Percentiles rank a stretch among this genome's conserved stretches.
phyloP scores from a whole-genome alignment of 1,140 invertebrate genomes.

The Leptopilina boulardi region DNA sequence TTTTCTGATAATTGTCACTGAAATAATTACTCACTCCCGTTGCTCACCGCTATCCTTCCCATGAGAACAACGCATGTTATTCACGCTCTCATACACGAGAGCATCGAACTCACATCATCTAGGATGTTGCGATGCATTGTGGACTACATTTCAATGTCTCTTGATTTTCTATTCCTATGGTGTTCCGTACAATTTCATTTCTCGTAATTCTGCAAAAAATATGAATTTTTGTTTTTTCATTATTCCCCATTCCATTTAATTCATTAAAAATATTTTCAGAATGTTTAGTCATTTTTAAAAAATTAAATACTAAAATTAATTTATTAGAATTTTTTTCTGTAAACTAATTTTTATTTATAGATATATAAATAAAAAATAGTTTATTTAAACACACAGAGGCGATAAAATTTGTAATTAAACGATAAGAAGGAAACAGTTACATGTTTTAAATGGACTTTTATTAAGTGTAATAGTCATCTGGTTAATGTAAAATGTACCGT shows the following conservation, averaged over 20 bases:
- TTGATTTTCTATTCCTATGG: conserved; percentile 45
- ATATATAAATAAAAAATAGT: too few species aligned
- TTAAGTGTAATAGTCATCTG: not conserved
- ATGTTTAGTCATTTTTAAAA: too few species aligned
- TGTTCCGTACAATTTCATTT: conserved; percentile 48
- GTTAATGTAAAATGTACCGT: conserved; percentile 10
- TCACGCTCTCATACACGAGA: conserved; percentile 68
- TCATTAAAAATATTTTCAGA: not conserved
- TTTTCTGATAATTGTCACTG: conserved; percentile 2
- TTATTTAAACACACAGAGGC: not conserved
- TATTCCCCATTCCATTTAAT: not conserved
- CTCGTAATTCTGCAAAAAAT: conserved; percentile 47
- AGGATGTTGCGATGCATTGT: conserved; percentile 49
- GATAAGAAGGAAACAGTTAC: not conserved
- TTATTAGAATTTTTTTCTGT: too few species aligned
- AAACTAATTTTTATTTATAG: too few species aligned
- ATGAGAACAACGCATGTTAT: conserved; percentile 59
- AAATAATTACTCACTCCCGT: conserved; percentile 56
- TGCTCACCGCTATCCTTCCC: conserved; percentile 54
- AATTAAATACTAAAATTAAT: too few species aligned
- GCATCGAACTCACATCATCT: conserved; percentile 52
- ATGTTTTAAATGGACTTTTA: not conserved
- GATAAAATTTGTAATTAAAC: too few species aligned
- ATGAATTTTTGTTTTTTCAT: not conserved
- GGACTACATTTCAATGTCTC: conserved; percentile 61